A percentile compares a stretch with the other conserved stretches of the same genome.
These are phyloP conservation scores for Chorisops tibialis DNA, from an alignment of 2,888 invertebrate genomes.

Conservation along the genomic window DNA sequence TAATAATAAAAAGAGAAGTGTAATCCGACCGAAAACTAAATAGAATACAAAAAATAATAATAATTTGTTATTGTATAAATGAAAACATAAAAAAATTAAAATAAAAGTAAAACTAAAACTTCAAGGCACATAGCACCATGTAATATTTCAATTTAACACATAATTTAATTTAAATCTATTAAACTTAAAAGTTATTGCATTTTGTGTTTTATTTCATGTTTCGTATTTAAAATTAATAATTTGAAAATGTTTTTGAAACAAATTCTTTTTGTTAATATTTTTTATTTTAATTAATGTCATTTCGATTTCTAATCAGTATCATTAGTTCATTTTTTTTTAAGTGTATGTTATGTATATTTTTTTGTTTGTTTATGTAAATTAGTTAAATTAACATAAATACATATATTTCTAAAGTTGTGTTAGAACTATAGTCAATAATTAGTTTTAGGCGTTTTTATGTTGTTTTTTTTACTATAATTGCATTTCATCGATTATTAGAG, in stretches of 20 bases:
- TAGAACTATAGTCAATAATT: too few species aligned
- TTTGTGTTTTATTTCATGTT: constrained; percentile 25
- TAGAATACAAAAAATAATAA: not conserved
- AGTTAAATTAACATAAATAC: too few species aligned
- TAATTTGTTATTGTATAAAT: not conserved
- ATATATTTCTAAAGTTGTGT: too few species aligned
- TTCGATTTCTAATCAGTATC: not conserved
- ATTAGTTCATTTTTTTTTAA: too few species aligned
- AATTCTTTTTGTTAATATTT: not conserved
- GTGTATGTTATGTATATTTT: too few species aligned
- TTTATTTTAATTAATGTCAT: constrained; percentile 21
- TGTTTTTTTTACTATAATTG: too few species aligned
- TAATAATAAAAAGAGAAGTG: too few species aligned
- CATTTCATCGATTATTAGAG: too few species aligned
- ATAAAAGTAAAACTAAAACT: not conserved
- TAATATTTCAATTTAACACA: not conserved
- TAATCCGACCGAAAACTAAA: not conserved
- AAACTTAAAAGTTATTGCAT: constrained; percentile 30
- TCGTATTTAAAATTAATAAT: constrained; percentile 3
- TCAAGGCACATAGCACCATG: constrained; percentile 28
- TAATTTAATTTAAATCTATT: not conserved
- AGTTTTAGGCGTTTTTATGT: too few species aligned
- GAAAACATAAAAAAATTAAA: not conserved
- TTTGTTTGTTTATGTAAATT: too few species aligned
- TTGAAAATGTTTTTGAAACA: constrained; percentile 7